A percentile compares a stretch with the other conserved stretches of the same genome.
Conservation (phyloP, 2,888 invertebrate species). For the Agrotis segetum region DNA sequence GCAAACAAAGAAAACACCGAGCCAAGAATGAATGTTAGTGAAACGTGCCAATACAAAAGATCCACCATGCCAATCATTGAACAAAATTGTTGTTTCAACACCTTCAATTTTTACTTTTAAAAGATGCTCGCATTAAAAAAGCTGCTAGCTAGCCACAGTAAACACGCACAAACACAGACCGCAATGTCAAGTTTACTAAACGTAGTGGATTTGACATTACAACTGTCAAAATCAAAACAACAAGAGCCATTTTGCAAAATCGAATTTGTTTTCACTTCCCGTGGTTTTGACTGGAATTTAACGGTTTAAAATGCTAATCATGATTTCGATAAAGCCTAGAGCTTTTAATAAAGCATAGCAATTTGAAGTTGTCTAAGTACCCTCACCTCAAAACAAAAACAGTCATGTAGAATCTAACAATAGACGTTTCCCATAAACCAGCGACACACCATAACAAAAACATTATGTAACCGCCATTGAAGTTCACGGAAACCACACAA, state of each 20-base stretch:
- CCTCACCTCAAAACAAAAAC: constrained; percentile 39
- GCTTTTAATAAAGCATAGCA: constrained; percentile 9
- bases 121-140: not conserved
- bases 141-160: not conserved
- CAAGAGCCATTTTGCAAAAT: not conserved
- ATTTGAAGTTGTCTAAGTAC: constrained; percentile 15
- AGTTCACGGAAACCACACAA: constrained; percentile 75
- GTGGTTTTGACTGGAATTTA: not conserved
- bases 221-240: constrained; percentile 29
- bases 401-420: constrained; percentile 35
- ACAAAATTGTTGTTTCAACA: not conserved
- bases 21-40: constrained; percentile 16
- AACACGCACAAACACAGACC: constrained; percentile 12
- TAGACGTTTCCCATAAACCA: constrained; percentile 33
- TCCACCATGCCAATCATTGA: not conserved
- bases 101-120: not conserved
- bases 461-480: constrained; percentile 85
- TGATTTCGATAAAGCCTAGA: constrained; percentile 8
- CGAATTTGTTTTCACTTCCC: not conserved
- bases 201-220: constrained; percentile 31
- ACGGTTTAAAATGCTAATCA: not conserved
- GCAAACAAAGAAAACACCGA: constrained; percentile 16
- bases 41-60: constrained; percentile 19
- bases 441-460: constrained; percentile 67
- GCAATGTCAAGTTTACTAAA: constrained; percentile 39